Percentiles rank a stretch among this genome's conserved stretches.
These are phyloP conservation scores for Sinocyclocheilus anshuiensis DNA, from an alignment of 2,113 vertebrate species.

Conservation along the genomic window DNA sequence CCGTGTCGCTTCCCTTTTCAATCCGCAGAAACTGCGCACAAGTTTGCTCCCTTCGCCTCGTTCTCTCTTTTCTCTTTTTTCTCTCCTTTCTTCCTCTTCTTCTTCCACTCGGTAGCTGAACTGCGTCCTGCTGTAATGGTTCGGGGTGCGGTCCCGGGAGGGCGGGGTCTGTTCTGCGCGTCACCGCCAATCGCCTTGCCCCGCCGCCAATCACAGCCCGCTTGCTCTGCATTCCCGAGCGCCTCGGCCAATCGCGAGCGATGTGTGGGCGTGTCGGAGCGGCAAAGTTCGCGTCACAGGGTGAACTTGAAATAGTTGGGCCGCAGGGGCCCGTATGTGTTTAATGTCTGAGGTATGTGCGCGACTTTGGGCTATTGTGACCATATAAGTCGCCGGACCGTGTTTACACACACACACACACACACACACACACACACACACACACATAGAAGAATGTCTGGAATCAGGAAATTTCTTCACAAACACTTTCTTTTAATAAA, in stretches of 20 bases:
- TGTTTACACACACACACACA: slow-evolving; percentile 37
- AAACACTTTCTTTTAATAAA: background rate
- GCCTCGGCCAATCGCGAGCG: slow-evolving; percentile 62
- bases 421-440: slow-evolving; percentile 2
- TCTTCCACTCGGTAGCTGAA: slow-evolving; percentile 48
- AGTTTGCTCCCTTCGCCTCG: slow-evolving; percentile 54
- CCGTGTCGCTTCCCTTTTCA: slow-evolving; percentile 63
- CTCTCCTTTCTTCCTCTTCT: slow-evolving; percentile 46
- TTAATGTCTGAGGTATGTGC: slow-evolving; percentile 79
- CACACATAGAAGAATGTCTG: slow-evolving; percentile 35
- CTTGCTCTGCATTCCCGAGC: background rate
- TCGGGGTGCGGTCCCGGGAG: slow-evolving; percentile 73
- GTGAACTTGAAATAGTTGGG: slow-evolving; percentile 67
- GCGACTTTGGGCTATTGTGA: slow-evolving; percentile 74
- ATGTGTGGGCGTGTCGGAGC: background rate
- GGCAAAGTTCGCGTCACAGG: slow-evolving; percentile 33
- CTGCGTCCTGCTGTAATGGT: slow-evolving; percentile 58
- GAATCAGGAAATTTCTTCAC: slow-evolving; percentile 35
- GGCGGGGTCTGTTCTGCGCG: slow-evolving; percentile 46
- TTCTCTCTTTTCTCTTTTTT: slow-evolving; percentile 50
- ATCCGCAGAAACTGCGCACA: slow-evolving; percentile 42
- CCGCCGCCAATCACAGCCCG: slow-evolving; percentile 8
- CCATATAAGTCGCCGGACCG: slow-evolving; percentile 79
- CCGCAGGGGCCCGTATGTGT: slow-evolving; percentile 66
- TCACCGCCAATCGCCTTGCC: slow-evolving; percentile 43